Percentiles rank a stretch among this genome's conserved stretches.
phyloP scores from a whole-genome alignment of 2,888 invertebrate species.

The Caenorhabditis sp. region DNA sequence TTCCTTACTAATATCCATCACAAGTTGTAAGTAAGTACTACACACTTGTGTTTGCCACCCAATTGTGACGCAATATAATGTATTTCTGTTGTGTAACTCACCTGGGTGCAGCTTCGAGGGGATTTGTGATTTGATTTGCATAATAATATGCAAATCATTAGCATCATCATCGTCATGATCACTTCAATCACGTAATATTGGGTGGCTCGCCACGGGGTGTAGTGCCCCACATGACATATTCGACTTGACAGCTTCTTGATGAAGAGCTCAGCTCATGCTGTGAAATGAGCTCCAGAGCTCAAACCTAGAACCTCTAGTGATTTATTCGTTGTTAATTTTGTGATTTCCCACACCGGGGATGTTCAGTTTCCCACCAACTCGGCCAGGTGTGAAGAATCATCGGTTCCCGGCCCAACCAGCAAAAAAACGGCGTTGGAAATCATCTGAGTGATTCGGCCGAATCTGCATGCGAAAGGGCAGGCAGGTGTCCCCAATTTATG shows the following conservation, averaged over 20 bases:
- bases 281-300: conserved; percentile 14
- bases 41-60: background rate
- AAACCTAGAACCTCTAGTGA: background rate
- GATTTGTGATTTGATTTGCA: background rate
- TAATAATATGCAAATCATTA: conserved; percentile 20
- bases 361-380: background rate
- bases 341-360: background rate
- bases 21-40: background rate
- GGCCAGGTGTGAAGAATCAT: background rate
- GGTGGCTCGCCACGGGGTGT: background rate
- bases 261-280: conserved; percentile 32
- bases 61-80: conserved; percentile 40
- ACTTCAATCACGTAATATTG: conserved; percentile 49
- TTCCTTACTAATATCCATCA: conserved; percentile 14
- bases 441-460: background rate
- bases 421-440: background rate
- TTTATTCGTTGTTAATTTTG: background rate
- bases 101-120: background rate
- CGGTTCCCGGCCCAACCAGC: background rate
- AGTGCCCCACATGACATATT: conserved; percentile 12
- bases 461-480: background rate
- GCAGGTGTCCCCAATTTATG: conserved; percentile 44
- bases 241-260: conserved; percentile 40
- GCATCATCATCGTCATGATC: conserved; percentile 10
- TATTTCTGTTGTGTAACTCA: conserved; percentile 26